phyloP scores from a whole-genome alignment of 2,888 invertebrate species.

The Noctua pronuba region DNA sequence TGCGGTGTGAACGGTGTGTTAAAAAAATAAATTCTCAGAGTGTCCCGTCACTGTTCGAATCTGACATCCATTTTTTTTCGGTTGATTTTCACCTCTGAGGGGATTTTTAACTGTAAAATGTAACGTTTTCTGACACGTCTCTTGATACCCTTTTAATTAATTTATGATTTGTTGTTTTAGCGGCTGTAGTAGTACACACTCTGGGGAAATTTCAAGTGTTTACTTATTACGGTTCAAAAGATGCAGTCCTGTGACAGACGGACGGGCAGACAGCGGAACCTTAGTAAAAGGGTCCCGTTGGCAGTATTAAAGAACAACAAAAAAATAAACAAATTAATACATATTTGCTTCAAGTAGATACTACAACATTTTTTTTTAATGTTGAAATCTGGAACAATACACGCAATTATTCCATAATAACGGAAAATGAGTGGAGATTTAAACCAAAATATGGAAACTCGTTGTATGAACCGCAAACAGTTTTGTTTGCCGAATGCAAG shows the following conservation, averaged over 20 bases:
- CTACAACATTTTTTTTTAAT: background rate
- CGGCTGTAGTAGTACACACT: background rate
- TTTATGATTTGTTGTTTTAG: background rate
- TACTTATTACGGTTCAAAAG: background rate
- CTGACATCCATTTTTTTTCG: constrained; percentile 5
- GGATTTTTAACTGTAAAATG: background rate
- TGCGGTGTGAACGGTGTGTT: background rate
- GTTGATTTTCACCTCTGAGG: background rate
- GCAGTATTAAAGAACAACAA: background rate
- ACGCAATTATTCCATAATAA: background rate
- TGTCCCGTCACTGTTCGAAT: background rate
- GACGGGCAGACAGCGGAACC: background rate
- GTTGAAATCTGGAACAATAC: background rate
- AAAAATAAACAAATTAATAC: background rate
- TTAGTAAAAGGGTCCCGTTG: background rate
- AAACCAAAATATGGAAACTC: background rate
- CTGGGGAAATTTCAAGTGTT: background rate
- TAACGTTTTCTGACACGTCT: background rate
- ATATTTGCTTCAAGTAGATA: too few species aligned
- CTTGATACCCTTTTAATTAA: background rate
- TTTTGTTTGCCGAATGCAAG: constrained; percentile 2
- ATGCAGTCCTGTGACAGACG: background rate
- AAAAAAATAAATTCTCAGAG: background rate
- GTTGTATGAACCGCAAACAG: background rate
- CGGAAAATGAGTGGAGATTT: background rate